Conservation (phyloP, 2,888 invertebrate genomes). For the Nowickia ferox region DNA sequence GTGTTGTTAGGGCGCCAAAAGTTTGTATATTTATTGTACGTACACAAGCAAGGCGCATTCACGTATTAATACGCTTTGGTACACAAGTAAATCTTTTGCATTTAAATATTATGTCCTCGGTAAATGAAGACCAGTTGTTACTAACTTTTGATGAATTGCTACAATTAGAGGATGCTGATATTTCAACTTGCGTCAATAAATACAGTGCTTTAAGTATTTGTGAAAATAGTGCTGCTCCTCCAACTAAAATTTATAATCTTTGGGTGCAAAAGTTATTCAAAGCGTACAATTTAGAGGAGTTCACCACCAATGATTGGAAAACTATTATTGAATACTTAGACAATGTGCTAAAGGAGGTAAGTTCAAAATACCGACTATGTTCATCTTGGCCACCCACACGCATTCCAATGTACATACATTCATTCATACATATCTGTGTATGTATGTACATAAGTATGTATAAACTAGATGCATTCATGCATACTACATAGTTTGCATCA, state of each 20-base stretch:
- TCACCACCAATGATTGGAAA: conserved; percentile 44
- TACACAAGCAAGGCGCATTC: no score
- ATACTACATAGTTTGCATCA: background rate
- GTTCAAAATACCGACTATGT: background rate
- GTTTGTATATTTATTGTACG: no score
- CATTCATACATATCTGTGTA: background rate
- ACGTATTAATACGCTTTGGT: no score
- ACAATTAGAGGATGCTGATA: conserved; percentile 34
- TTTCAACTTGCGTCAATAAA: conserved; percentile 43
- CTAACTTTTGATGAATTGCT: conserved; percentile 58
- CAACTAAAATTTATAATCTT: conserved; percentile 57
- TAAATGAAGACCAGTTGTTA: conserved; percentile 37
- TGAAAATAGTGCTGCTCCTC: conserved; percentile 30
- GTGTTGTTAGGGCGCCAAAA: no score
- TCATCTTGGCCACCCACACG: background rate
- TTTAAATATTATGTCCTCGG: conserved; percentile 26
- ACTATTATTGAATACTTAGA: conserved; percentile 50
- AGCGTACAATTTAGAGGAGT: conserved; percentile 48
- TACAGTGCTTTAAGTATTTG: conserved; percentile 51
- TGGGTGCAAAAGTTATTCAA: conserved; percentile 64
- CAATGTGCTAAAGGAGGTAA: conserved; percentile 50
- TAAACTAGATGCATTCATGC: no score
- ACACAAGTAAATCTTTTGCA: background rate
- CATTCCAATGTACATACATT: background rate
- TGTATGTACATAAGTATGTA: no score